Percentiles rank a stretch among this genome's conserved stretches.
These are phyloP conservation scores for Archaeoteleia sp. DNA, from an alignment of 2,888 invertebrate species.

Conservation along the genomic window DNA sequence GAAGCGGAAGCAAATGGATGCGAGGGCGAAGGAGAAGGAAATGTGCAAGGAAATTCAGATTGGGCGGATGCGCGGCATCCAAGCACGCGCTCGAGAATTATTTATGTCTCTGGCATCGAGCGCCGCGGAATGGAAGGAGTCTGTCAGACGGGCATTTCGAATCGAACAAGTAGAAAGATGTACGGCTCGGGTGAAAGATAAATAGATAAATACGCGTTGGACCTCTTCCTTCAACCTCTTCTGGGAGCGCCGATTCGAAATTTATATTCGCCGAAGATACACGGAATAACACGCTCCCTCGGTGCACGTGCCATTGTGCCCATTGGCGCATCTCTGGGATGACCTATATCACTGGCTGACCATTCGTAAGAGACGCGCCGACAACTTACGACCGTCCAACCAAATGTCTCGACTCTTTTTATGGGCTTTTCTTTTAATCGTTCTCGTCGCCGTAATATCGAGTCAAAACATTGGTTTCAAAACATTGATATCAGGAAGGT, in stretches of 20 bases:
- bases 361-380: neutral
- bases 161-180: conserved; percentile 34
- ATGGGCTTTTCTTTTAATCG: neutral
- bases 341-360: conserved; percentile 28
- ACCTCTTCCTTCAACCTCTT: conserved; percentile 9
- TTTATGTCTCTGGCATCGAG: conserved; percentile 27
- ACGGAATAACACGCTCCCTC: conserved; percentile 3
- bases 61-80: conserved; percentile 11
- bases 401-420: neutral
- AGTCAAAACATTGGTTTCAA: too few species aligned
- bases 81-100: conserved; percentile 35
- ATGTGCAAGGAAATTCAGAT: conserved; percentile 40
- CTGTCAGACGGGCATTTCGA: conserved; percentile 34
- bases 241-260: conserved; percentile 23
- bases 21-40: conserved; percentile 19
- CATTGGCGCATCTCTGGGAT: conserved; percentile 19
- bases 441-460: too few species aligned
- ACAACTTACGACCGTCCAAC: neutral
- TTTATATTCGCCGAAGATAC: conserved; percentile 41
- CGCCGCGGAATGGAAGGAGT: conserved; percentile 26
- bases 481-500: too few species aligned
- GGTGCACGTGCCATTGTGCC: conserved; percentile 13
- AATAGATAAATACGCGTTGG: conserved; percentile 35
- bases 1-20: conserved; percentile 9
- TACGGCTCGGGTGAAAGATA: conserved; percentile 34